A percentile compares a stretch with the other conserved stretches of the same genome.
These are phyloP conservation scores for Trachelus iudaicus DNA, from an alignment of 2,888 invertebrate species.

Conservation along the genomic window DNA sequence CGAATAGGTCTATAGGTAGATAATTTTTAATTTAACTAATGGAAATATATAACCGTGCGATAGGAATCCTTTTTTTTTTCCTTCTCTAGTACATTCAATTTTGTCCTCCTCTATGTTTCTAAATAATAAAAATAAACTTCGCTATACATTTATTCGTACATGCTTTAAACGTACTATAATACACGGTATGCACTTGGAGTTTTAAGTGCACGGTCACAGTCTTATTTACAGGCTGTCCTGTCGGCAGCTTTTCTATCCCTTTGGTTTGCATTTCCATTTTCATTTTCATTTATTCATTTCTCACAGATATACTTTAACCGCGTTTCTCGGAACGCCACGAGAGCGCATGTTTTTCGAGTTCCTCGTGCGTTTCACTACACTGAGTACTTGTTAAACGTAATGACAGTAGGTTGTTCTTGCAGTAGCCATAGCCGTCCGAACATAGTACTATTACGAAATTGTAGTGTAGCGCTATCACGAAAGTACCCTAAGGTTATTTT, in stretches of 20 bases:
- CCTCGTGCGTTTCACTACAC: not conserved
- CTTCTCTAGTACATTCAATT: conserved; percentile 38
- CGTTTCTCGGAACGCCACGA: not conserved
- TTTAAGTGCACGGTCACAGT: conserved; percentile 50
- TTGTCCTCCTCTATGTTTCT: conserved; percentile 39
- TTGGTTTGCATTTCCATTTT: conserved; percentile 36
- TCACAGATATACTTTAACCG: conserved; percentile 31
- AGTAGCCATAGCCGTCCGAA: not conserved
- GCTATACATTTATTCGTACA: conserved; percentile 56
- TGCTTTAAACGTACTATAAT: conserved; percentile 46
- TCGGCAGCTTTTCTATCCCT: conserved; percentile 34
- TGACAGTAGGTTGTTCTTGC: not conserved
- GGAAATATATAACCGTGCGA: conserved; percentile 38
- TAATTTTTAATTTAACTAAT: conserved; percentile 29
- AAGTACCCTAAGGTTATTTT: not conserved
- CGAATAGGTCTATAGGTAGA: conserved; percentile 10
- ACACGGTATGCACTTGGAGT: conserved; percentile 42
- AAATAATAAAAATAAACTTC: conserved; percentile 61
- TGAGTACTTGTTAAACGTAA: not conserved
- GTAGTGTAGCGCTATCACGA: not conserved
- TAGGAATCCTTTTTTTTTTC: conserved; percentile 30
- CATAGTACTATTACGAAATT: not conserved
- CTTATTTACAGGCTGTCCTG: conserved; percentile 53
- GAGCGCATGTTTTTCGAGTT: not conserved
- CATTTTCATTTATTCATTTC: conserved; percentile 14